Evolutionary conservation across 2,113 vertebrate genomes (phyloP).

Genomic region (Globicephala melas): DNA sequence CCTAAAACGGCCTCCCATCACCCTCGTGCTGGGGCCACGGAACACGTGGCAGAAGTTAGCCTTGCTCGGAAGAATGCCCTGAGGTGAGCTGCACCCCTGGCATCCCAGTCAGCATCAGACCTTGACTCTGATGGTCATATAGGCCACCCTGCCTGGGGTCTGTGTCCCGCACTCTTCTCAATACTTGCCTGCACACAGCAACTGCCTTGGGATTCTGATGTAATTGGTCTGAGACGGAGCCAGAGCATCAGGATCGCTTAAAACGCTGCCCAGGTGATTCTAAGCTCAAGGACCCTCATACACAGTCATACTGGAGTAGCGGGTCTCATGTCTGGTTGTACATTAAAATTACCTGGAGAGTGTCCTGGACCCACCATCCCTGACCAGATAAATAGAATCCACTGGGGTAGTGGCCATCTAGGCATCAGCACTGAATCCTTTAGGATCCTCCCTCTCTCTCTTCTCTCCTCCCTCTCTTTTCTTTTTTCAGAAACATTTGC

Average conservation of each 20-base stretch:
- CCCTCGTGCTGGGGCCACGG: not conserved
- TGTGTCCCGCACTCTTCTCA: accelerated
- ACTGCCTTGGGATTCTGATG: not conserved
- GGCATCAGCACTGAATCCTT: not conserved
- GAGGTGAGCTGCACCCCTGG: accelerated
- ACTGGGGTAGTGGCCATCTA: accelerated
- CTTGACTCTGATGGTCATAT: not conserved
- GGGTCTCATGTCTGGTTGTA: accelerated
- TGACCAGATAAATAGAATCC: not conserved
- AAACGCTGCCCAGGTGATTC: not conserved
- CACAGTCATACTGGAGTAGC: not conserved
- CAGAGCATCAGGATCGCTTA: not conserved
- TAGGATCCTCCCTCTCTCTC: too few relatives aligned
- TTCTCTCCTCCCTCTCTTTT: not conserved
- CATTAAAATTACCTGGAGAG: accelerated
- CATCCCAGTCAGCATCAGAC: accelerated
- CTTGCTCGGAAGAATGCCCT: not conserved
- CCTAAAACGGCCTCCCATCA: not conserved
- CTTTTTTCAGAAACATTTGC: not conserved
- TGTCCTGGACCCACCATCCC: not conserved
- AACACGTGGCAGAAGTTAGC: not conserved
- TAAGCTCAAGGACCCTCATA: not conserved
- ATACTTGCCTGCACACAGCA: not conserved
- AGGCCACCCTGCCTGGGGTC: not conserved
- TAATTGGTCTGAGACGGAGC: not conserved